Evolutionary conservation across 2,888 invertebrate genomes (phyloP).

Genomic region (Ormyrus pomaceus): DNA sequence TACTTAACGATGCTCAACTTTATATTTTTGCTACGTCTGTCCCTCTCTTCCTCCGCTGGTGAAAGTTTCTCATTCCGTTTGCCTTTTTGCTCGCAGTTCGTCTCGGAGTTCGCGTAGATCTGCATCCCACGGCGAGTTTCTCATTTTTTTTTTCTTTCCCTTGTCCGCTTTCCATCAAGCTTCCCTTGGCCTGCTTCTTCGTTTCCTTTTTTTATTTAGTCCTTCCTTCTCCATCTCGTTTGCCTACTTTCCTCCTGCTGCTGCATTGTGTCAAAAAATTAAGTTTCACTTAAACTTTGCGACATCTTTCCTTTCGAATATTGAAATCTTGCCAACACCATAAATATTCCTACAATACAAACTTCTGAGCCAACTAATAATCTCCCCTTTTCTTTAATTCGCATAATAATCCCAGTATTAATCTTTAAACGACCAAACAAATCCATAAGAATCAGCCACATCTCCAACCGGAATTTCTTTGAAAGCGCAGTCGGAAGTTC

Average conservation of each 20-base stretch:
- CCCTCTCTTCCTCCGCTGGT: background rate
- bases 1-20: constrained; percentile 48
- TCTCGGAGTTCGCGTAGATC: constrained; percentile 40
- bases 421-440: too few species aligned
- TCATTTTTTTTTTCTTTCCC: constrained; percentile 6
- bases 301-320: too few species aligned
- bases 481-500: constrained; percentile 8
- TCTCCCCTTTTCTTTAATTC: too few species aligned
- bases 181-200: background rate
- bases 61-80: constrained; percentile 45
- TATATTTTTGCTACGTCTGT: constrained; percentile 44
- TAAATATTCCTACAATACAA: too few species aligned
- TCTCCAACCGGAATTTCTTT: too few species aligned
- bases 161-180: constrained; percentile 35
- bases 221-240: background rate
- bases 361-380: too few species aligned
- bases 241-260: background rate
- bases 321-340: too few species aligned
- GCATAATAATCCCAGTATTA: too few species aligned
- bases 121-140: constrained; percentile 46
- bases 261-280: too few species aligned
- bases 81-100: constrained; percentile 22
- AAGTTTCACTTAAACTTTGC: too few species aligned
- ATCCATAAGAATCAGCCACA: too few species aligned
- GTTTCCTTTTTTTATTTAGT: background rate